phyloP scores from a whole-genome alignment of 2,113 vertebrate species.

The Peromyscus polionotus region DNA sequence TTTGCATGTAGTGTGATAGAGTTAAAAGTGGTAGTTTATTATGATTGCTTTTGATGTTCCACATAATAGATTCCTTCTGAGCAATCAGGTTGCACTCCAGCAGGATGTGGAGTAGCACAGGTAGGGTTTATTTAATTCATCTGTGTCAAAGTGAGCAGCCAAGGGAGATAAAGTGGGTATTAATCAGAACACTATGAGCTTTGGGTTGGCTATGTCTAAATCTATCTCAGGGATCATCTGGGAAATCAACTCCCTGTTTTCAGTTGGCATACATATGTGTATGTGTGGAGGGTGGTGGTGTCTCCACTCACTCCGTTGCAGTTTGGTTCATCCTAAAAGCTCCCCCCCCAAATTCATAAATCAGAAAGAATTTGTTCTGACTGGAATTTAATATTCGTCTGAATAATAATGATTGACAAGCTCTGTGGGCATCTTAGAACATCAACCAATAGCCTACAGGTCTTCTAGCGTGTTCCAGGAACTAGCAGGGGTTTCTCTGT shows the following conservation, averaged over 20 bases:
- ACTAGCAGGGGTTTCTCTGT: neutral
- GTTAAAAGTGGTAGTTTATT: conserved; percentile 52
- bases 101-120: conserved; percentile 61
- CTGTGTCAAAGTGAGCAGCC: conserved; percentile 61
- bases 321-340: conserved; percentile 68
- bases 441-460: neutral
- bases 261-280: neutral
- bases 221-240: conserved; percentile 54
- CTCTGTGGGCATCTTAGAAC: neutral
- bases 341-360: conserved; percentile 62
- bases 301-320: conserved; percentile 18
- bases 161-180: conserved; percentile 58
- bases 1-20: neutral
- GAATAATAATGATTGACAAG: neutral
- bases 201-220: conserved; percentile 67
- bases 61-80: conserved; percentile 57
- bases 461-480: neutral
- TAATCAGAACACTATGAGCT: conserved; percentile 70
- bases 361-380: conserved; percentile 54
- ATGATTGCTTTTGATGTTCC: conserved; percentile 39
- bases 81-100: conserved; percentile 40
- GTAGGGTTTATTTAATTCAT: conserved; percentile 73
- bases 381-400: conserved; percentile 64
- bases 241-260: conserved; percentile 80
- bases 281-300: too few relatives aligned